Percentiles rank a stretch among this genome's conserved stretches.
Conservation (phyloP, 2,113 vertebrate species). For the Hemiprocne comata region DNA sequence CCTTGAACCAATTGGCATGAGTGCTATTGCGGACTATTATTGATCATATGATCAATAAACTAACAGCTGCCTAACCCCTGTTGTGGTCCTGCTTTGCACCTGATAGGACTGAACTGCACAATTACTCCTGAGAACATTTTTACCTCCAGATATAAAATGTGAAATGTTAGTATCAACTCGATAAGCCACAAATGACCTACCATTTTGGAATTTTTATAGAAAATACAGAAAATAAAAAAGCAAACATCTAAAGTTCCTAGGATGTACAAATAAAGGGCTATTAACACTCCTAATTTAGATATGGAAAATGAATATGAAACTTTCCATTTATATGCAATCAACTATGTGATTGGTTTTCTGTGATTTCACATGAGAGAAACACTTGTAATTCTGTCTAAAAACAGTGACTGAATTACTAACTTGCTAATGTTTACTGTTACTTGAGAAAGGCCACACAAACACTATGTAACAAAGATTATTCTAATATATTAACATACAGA, state of each 20-base stretch:
- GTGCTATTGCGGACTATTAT: no score
- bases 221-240: background rate
- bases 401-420: background rate
- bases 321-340: background rate
- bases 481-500: background rate
- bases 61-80: background rate
- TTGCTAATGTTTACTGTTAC: background rate
- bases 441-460: background rate
- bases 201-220: background rate
- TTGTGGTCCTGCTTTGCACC: background rate
- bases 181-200: background rate
- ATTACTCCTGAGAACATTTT: background rate
- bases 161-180: background rate
- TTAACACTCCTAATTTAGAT: background rate
- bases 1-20: accelerated
- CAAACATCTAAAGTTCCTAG: background rate
- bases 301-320: background rate
- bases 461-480: background rate
- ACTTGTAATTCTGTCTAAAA: background rate
- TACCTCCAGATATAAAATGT: background rate
- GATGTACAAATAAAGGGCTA: background rate
- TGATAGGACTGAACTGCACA: background rate
- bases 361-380: background rate
- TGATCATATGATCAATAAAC: background rate
- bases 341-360: background rate